Evolutionary conservation across 1,140 invertebrate species (phyloP).

Genomic region (Cataglyphis hispanica): DNA sequence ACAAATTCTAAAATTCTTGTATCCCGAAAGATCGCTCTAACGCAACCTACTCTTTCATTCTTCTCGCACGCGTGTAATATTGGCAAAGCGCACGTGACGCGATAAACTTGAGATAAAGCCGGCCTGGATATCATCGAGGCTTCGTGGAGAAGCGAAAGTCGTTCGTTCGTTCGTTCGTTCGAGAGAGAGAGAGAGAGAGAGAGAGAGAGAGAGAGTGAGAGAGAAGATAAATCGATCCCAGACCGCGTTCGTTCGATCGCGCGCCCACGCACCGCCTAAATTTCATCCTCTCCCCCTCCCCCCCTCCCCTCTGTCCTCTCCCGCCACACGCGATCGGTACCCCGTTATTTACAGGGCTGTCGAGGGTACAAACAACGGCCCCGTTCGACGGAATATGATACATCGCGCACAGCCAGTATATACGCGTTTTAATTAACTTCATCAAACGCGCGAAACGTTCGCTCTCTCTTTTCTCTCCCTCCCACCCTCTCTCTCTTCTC

Average conservation of each 20-base stretch:
- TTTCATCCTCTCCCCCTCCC: not conserved
- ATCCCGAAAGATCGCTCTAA: not conserved
- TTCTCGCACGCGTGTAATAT: not conserved
- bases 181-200: not conserved
- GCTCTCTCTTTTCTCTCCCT: not conserved
- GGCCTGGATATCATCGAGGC: not conserved
- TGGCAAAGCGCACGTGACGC: not conserved
- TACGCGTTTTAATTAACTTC: conserved; percentile 55
- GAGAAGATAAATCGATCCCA: conserved; percentile 44
- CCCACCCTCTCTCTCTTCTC: not conserved
- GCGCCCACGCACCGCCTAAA: conserved; percentile 12
- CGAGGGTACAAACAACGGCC: conserved; percentile 19
- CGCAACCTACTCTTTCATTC: not conserved
- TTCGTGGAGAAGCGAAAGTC: conserved; percentile 47
- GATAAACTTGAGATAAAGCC: conserved; percentile 32
- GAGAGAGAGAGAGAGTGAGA: not conserved
- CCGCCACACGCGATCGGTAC: not conserved
- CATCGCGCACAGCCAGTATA: conserved; percentile 14
- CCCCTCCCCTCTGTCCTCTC: not conserved
- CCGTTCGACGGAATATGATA: conserved; percentile 44
- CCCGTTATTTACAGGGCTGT: conserved; percentile 39
- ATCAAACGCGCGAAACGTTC: conserved; percentile 12
- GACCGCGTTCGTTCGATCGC: conserved; percentile 20
- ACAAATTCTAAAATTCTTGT: no score
- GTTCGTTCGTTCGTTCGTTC: no score